Base-by-base conservation (phyloP, 2,797 vertebrate species). In the Cuculus canorus region DNA sequence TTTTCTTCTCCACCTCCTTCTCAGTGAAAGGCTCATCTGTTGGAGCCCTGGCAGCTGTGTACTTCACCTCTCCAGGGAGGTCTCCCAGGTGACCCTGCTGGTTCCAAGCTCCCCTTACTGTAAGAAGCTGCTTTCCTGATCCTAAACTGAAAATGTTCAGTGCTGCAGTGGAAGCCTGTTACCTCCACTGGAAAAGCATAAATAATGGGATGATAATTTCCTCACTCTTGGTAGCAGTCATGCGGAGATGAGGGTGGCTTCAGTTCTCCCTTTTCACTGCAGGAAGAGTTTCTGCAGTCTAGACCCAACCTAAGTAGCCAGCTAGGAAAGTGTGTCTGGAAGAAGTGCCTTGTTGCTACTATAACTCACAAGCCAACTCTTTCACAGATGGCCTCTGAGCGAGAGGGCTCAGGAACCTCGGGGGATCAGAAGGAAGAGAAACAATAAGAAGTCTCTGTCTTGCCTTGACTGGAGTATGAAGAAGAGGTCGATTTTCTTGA, bases 351-450 rank as follows among this genome's bases (percentile, higher is more conserved):
- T 85, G 23, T 41, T 84, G 43, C 61, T 53, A 5, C 33, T 79
- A 12, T 69, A 19, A 56, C 22, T 96, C n/a, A 96, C 32, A 33
- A 93, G 76, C 45, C 3, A 27, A 63, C 81, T 87, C 79, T 87
- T 96, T 81, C 83, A 79, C 96, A 99, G 99, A 99, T 99, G 99
- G 99, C 99, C 61, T 98, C 99, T 4, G 99, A 99, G 88, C 98
- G 99, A 43, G 99, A 99, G 66, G 95, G 98, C 56, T 98, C 98
- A 78, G 98, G 98, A 85, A 98, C 98, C 56, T 93, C 98, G 32
- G 96, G 97, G 45, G 99, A 99, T 93, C 99, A 99, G 97, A 99
- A 99, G 96, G 99, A 99, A 52, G 98, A 97, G 92, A 98, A 98
- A 94, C 97, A 98, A 91, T 96, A 97, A 95, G 93, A 96, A 94